Evolutionary conservation across 1,140 invertebrate species (phyloP).

Genomic region (Branchinecta lynchi): DNA sequence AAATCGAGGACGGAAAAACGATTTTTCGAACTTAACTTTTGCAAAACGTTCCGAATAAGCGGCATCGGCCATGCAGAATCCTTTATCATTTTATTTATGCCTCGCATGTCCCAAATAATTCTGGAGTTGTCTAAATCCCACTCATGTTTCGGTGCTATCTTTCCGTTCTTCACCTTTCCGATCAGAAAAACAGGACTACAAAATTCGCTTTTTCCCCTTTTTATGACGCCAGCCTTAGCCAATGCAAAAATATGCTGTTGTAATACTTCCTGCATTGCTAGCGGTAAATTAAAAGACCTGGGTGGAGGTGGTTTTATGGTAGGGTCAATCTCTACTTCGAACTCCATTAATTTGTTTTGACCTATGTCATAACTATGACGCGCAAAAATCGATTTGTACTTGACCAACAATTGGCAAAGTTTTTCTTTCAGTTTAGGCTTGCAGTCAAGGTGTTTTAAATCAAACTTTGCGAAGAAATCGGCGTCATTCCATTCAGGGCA

Average conservation of each 20-base stretch:
- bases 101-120: neutral
- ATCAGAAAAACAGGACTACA: constrained; percentile 5
- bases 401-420: neutral
- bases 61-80: neutral
- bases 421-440: constrained; percentile 1
- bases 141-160: neutral
- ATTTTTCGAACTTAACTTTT: constrained; percentile 6
- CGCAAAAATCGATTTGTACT: constrained; percentile 1
- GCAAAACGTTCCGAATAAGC: neutral
- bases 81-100: constrained; percentile 2
- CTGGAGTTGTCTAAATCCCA: constrained; percentile 6
- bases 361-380: constrained; percentile 9
- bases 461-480: neutral
- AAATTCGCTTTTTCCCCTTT: neutral
- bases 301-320: neutral
- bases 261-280: neutral
- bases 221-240: neutral
- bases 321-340: neutral
- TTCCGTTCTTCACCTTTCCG: neutral
- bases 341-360: neutral
- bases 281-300: neutral
- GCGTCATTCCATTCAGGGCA: neutral
- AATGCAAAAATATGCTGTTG: constrained; percentile 4
- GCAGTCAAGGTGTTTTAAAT: neutral
- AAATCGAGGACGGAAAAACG: neutral